Evolutionary conservation across 2,888 invertebrate species (phyloP).

Genomic region (Rhimphoctona megacephalus): DNA sequence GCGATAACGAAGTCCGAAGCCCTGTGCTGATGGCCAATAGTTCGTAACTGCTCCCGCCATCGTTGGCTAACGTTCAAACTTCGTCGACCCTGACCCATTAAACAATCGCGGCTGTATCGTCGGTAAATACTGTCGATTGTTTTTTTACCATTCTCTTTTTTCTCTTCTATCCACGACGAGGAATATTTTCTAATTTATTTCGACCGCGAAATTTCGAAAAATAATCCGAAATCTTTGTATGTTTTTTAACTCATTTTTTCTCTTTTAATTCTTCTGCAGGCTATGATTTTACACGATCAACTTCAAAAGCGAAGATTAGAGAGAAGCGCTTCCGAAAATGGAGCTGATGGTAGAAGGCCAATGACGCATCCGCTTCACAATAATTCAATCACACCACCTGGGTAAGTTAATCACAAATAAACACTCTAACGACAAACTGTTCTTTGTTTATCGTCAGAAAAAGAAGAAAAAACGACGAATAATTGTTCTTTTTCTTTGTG

Average conservation of each 20-base stretch:
- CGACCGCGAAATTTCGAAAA: background rate
- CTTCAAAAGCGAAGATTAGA: conserved; percentile 82
- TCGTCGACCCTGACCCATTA: conserved; percentile 77
- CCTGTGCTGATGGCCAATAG: background rate
- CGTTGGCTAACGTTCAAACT: conserved; percentile 77
- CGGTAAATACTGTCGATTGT: conserved; percentile 57
- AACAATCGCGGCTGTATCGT: conserved; percentile 61
- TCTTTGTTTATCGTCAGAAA: background rate
- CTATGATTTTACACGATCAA: conserved; percentile 82
- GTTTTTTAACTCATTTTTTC: conserved; percentile 20
- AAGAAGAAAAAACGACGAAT: background rate
- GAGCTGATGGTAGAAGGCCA: conserved; percentile 78
- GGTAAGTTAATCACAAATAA: conserved; percentile 74
- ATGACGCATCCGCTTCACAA: conserved; percentile 77
- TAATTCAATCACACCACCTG: conserved; percentile 81
- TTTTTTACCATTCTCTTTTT: conserved; percentile 11
- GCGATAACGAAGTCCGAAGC: conserved; percentile 68
- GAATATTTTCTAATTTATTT: background rate
- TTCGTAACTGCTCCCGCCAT: conserved; percentile 63
- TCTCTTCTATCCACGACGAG: background rate
- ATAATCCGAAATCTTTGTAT: background rate
- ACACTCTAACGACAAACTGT: background rate
- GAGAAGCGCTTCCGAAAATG: conserved; percentile 82
- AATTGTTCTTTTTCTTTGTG: background rate
- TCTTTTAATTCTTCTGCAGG: conserved; percentile 26